A percentile compares a stretch with the other conserved stretches of the same genome.
Evolutionary conservation across 2,113 vertebrate genomes (phyloP).

Genomic region (human (Homo sapiens)): GRCh38 chr6:5522501-5523000

Average conservation of each 20-base stretch:
- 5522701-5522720: slow-evolving; percentile 42
- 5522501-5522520: slow-evolving; percentile 25
- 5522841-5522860: not conserved
- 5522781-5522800: not conserved
- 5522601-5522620: slow-evolving; percentile 37
- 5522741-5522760: not conserved
- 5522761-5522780: not conserved
- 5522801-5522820: not conserved
- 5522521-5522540: slow-evolving; percentile 46
- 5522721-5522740: not conserved
- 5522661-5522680: slow-evolving; percentile 48
- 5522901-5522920: not conserved
- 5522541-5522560: slow-evolving; percentile 37
- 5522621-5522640: slow-evolving; percentile 60
- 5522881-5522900: slow-evolving; percentile 2
- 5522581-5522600: slow-evolving; percentile 61
- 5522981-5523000: not conserved
- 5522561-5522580: slow-evolving; percentile 62
- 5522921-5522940: not conserved
- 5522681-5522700: slow-evolving; percentile 12
- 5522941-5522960: not conserved
- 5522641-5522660: slow-evolving; percentile 74
- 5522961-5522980: not conserved
- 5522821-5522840: not conserved
- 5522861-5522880: not conserved